These are phyloP conservation scores for Oxyruncus cristatus DNA, from an alignment of 2,113 vertebrate species.

Conservation along the genomic window DNA sequence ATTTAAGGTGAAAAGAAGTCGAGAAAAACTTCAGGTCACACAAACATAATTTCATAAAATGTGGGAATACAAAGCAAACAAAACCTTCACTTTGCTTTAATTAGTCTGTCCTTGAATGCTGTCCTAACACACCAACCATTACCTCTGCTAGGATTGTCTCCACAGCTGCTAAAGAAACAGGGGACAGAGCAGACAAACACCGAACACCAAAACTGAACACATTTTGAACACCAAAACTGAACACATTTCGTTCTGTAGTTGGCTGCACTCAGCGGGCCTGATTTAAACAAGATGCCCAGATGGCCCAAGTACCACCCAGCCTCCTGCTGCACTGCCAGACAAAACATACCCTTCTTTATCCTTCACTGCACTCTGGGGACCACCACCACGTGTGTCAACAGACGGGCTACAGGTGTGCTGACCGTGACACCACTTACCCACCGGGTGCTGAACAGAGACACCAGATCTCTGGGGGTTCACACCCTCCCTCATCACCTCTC, in stretches of 20 bases:
- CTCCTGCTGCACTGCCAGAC: not conserved
- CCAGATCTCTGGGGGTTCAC: not conserved
- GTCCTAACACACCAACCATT: not conserved
- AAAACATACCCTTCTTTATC: accelerated
- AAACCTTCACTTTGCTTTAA: not conserved
- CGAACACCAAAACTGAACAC: accelerated
- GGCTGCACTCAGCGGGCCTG: accelerated
- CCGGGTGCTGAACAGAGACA: accelerated
- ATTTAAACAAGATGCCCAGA: not conserved
- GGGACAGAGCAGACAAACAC: not conserved
- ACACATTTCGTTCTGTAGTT: not conserved
- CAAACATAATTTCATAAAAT: not conserved
- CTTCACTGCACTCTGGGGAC: accelerated
- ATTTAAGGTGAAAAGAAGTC: not conserved
- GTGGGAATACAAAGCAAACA: not conserved
- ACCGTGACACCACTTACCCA: not conserved
- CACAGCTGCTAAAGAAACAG: not conserved
- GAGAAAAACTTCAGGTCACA: not conserved
- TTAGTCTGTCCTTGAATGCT: not conserved
- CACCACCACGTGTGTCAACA: accelerated
- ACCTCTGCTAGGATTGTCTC: not conserved
- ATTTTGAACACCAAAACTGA: accelerated
- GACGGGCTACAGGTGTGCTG: not conserved
- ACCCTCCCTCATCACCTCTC: not conserved
- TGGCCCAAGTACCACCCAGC: accelerated